Conservation (phyloP, 2,797 vertebrate genomes). For the Podarcis lilfordi region DNA sequence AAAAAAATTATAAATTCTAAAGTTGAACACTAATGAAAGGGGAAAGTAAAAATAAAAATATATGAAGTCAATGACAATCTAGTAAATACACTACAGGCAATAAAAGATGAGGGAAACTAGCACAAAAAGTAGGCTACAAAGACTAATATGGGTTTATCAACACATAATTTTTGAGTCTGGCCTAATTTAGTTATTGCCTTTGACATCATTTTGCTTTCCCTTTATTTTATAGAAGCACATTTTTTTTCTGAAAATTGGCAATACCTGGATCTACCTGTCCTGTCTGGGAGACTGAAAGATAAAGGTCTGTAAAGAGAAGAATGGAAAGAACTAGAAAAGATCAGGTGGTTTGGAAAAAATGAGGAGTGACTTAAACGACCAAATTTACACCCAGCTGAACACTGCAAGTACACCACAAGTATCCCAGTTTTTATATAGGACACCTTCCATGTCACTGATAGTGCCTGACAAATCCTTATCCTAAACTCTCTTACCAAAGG, state of each 20-base stretch:
- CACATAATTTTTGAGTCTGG: slow-evolving; percentile 88
- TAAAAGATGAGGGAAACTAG: slow-evolving; percentile 81
- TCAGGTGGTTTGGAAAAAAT: slow-evolving; percentile 90
- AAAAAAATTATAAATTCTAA: slow-evolving; percentile 53
- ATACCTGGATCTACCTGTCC: slow-evolving; percentile 99
- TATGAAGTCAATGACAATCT: slow-evolving; percentile 78
- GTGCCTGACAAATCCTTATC: slow-evolving; percentile 71
- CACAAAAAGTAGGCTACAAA: slow-evolving; percentile 82
- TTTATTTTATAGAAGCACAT: slow-evolving; percentile 85
- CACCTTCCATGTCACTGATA: slow-evolving; percentile 77
- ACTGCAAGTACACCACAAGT: slow-evolving; percentile 66
- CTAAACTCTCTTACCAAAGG: slow-evolving; percentile 51
- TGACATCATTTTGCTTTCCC: slow-evolving; percentile 88
- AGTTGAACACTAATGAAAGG: slow-evolving; percentile 75
- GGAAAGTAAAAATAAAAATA: slow-evolving; percentile 75
- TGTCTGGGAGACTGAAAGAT: slow-evolving; percentile 99
- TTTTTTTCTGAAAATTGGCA: slow-evolving; percentile 86
- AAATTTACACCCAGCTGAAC: slow-evolving; percentile 76
- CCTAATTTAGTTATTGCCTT: slow-evolving; percentile 87
- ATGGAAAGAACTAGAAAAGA: slow-evolving; percentile 98
- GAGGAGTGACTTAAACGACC: slow-evolving; percentile 88
- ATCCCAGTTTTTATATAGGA: slow-evolving; percentile 60
- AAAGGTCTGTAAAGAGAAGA: slow-evolving; percentile 99
- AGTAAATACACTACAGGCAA: slow-evolving; percentile 81
- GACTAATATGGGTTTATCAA: slow-evolving; percentile 81